phyloP scores from a whole-genome alignment of 2,797 vertebrate genomes.

The Tenualosa thibaudeaui region DNA sequence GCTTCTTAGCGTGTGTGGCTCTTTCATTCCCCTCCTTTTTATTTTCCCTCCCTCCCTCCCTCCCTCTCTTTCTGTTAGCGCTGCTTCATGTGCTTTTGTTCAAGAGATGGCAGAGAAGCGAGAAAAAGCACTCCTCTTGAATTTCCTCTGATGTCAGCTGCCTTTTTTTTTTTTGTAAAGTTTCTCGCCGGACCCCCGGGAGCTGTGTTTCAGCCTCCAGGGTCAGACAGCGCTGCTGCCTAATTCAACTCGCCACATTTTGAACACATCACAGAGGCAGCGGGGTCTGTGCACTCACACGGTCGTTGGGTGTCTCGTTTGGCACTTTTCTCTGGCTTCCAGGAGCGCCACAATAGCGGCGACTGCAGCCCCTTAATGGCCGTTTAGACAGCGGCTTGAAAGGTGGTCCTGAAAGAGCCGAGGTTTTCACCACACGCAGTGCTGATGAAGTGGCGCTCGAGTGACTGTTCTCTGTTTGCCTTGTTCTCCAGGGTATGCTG shows the following conservation, averaged over 20 bases:
- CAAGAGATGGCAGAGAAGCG: not conserved
- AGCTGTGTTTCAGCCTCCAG: constrained; percentile 52
- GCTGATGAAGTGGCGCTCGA: not conserved
- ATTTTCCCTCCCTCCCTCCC: not conserved
- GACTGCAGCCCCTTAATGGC: not conserved
- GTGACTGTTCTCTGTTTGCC: not conserved
- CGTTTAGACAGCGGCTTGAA: constrained; percentile 16
- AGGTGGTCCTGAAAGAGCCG: not conserved
- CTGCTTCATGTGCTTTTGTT: not conserved
- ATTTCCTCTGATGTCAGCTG: constrained; percentile 47
- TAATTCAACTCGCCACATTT: constrained; percentile 50
- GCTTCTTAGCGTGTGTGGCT: not conserved
- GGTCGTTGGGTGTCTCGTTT: constrained; percentile 37
- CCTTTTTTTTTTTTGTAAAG: constrained; percentile 53
- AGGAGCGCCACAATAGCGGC: constrained; percentile 29
- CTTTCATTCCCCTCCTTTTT: not conserved
- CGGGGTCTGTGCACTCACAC: constrained; percentile 8
- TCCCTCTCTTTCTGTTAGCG: not conserved
- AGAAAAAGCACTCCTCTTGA: constrained; percentile 23
- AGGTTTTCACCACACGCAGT: not conserved
- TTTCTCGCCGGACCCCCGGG: constrained; percentile 48
- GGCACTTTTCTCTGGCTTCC: not conserved
- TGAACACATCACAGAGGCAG: constrained; percentile 38
- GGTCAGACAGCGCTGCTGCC: constrained; percentile 50
- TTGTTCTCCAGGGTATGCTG: not conserved